A percentile compares a stretch with the other conserved stretches of the same genome.
phyloP scores from a whole-genome alignment of 2,888 invertebrate species.

The Sturmia bella region DNA sequence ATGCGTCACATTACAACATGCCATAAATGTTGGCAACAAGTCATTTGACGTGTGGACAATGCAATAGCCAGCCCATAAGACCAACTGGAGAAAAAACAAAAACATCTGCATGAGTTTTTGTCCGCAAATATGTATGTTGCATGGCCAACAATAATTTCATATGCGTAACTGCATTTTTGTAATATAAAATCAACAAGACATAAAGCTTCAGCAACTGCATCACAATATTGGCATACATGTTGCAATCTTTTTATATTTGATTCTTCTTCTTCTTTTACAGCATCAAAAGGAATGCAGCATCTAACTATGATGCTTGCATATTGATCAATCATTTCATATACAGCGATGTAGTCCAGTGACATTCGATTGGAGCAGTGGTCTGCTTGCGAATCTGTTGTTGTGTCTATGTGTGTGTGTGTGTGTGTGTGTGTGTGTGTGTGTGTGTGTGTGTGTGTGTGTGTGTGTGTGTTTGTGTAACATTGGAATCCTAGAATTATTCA shows the following conservation, averaged over 20 bases:
- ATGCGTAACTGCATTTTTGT: constrained; percentile 73
- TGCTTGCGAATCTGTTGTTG: no score
- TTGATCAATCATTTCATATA: constrained; percentile 77
- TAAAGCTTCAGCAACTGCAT: constrained; percentile 42
- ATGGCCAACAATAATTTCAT: constrained; percentile 68
- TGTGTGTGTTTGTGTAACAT: constrained; percentile 31
- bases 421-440: constrained; percentile 14
- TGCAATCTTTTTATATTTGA: constrained; percentile 55
- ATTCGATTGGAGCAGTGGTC: not conserved
- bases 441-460: constrained; percentile 15
- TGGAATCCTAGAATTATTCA: constrained; percentile 64
- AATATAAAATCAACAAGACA: constrained; percentile 55
- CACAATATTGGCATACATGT: constrained; percentile 58
- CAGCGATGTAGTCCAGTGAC: constrained; percentile 53
- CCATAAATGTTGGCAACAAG: constrained; percentile 76
- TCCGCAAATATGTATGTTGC: constrained; percentile 48
- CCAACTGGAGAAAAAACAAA: constrained; percentile 7
- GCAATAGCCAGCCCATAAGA: constrained; percentile 56
- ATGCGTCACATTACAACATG: constrained; percentile 80
- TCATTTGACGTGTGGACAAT: constrained; percentile 70
- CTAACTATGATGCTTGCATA: constrained; percentile 76
- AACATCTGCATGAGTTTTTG: constrained; percentile 60
- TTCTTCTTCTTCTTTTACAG: constrained; percentile 70
- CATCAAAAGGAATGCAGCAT: constrained; percentile 68
- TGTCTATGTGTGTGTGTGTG: constrained; percentile 16